phyloP scores from a whole-genome alignment of 2,888 invertebrate genomes.

The Lasioglossum morio region DNA sequence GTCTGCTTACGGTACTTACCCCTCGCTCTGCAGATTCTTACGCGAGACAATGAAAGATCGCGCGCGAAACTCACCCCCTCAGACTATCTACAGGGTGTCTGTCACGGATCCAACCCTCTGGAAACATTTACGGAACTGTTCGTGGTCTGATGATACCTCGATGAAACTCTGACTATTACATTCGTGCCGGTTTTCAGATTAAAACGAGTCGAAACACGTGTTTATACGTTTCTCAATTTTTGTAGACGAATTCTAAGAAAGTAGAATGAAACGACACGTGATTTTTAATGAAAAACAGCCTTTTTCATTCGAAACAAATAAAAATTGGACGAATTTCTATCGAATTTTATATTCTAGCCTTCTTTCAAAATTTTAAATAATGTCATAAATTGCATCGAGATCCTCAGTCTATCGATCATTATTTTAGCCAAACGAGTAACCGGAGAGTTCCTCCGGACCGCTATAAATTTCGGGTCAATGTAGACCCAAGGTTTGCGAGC shows the following conservation, averaged over 20 bases:
- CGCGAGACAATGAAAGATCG: constrained; percentile 24
- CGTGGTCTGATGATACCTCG: neutral
- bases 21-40: neutral
- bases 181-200: neutral
- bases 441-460: neutral
- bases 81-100: neutral
- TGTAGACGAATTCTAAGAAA: too few species aligned
- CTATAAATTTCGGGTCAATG: neutral
- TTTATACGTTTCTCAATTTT: too few species aligned
- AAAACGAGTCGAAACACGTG: too few species aligned
- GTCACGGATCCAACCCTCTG: neutral
- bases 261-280: too few species aligned
- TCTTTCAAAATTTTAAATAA: too few species aligned
- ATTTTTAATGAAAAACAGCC: too few species aligned
- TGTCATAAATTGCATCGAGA: too few species aligned
- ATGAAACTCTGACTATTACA: neutral
- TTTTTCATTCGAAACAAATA: too few species aligned
- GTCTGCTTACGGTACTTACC: constrained; percentile 32
- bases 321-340: too few species aligned
- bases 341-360: too few species aligned
- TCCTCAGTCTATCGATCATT: neutral
- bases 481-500: neutral
- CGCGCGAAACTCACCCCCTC: neutral
- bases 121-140: neutral
- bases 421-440: neutral